phyloP scores from a whole-genome alignment of 2,113 vertebrate genomes.

The Morone saxatilis region DNA sequence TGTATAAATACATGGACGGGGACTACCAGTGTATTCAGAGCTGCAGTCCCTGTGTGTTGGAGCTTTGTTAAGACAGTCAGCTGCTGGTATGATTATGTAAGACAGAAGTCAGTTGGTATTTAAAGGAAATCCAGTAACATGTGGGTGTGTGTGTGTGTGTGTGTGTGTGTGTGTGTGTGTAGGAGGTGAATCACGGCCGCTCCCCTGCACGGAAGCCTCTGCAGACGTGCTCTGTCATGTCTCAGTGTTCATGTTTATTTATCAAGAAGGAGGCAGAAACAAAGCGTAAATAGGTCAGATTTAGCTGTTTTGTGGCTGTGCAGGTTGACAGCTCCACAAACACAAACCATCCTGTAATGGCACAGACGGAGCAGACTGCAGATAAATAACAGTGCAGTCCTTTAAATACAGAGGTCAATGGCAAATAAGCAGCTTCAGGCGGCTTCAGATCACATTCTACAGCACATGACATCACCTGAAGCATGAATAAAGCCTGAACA shows the following conservation, averaged over 20 bases:
- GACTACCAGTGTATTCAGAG: not conserved
- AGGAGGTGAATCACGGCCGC: constrained; percentile 44
- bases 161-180: constrained; percentile 9
- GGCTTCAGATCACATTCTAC: constrained; percentile 17
- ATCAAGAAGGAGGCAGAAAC: not conserved
- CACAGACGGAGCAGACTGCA: not conserved
- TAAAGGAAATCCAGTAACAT: constrained; percentile 37
- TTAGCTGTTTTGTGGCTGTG: no score
- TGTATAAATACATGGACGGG: not conserved
- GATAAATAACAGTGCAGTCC: not conserved
- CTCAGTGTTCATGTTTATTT: not conserved
- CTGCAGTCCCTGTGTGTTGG: not conserved
- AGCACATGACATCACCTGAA: constrained; percentile 22
- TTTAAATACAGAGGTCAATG: not conserved
- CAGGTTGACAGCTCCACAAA: not conserved
- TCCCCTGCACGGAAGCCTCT: constrained; percentile 31
- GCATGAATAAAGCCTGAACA: not conserved
- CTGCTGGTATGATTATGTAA: constrained; percentile 58
- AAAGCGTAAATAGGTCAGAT: not conserved
- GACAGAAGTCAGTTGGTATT: constrained; percentile 49
- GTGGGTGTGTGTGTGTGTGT: constrained; percentile 26
- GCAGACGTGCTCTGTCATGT: constrained; percentile 50
- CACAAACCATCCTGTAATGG: not conserved
- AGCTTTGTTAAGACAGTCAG: constrained; percentile 22
- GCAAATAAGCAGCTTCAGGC: constrained; percentile 14